Percentiles rank a stretch among this genome's conserved stretches.
phyloP scores from a whole-genome alignment of 2,888 invertebrate genomes.

The Mesochorus sp. region DNA sequence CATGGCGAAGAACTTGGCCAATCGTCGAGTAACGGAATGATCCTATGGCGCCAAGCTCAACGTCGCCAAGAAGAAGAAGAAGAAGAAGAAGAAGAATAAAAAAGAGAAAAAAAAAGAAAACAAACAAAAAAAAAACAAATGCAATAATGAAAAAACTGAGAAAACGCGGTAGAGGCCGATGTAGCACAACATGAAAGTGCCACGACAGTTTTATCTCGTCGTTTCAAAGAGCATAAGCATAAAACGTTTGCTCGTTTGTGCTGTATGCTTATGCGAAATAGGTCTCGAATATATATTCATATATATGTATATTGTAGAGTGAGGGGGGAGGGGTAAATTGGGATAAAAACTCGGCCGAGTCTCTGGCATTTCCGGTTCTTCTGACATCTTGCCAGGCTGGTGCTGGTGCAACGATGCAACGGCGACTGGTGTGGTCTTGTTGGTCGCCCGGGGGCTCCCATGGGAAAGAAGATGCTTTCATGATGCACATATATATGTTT shows the following conservation, averaged over 20 bases:
- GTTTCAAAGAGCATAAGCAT: conserved; percentile 9
- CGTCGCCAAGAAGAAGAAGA: too few relatives aligned
- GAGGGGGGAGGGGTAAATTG: conserved; percentile 18
- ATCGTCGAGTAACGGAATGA: background rate
- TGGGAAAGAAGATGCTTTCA: conserved; percentile 23
- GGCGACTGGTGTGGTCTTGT: conserved; percentile 6
- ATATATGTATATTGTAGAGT: too few relatives aligned
- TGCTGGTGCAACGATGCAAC: background rate
- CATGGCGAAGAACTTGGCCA: conserved; percentile 1
- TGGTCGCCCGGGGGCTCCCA: conserved; percentile 32
- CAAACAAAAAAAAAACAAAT: too few relatives aligned
- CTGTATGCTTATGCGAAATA: conserved; percentile 19
- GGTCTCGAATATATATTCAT: conserved; percentile 11
- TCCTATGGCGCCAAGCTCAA: background rate
- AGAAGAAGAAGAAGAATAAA: too few relatives aligned
- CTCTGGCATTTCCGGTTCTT: conserved; percentile 53
- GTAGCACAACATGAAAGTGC: conserved; percentile 18
- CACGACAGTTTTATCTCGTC: conserved; percentile 39
- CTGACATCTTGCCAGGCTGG: conserved; percentile 57
- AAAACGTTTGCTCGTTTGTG: conserved; percentile 45
- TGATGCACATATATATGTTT: conserved; percentile 11
- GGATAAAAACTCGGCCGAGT: conserved; percentile 49
- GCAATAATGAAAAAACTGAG: background rate
- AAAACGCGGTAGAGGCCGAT: background rate
- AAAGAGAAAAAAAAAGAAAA: too few relatives aligned